phyloP scores from a whole-genome alignment of 2,113 vertebrate species.

The Bos javanicus region DNA sequence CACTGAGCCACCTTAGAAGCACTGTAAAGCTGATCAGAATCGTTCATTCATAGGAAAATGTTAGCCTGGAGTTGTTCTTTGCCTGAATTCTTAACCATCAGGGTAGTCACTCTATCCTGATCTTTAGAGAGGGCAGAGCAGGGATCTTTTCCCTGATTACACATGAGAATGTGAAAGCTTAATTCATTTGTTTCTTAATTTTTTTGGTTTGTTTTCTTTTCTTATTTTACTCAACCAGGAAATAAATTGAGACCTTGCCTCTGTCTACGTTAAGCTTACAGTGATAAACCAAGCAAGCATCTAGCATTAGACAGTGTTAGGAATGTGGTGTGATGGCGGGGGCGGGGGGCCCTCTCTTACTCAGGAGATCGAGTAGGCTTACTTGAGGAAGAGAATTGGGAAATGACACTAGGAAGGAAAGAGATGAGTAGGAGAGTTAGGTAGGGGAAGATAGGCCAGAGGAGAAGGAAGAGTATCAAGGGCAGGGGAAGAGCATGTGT shows the following conservation, averaged over 20 bases:
- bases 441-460: not conserved
- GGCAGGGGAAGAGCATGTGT: not conserved
- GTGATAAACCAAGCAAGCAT: not conserved
- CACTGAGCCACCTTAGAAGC: not conserved
- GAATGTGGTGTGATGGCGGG: rapidly evolving
- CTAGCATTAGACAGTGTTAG: not conserved
- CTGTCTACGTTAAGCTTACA: not conserved
- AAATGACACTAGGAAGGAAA: not conserved
- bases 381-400: not conserved
- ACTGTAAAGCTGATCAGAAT: not conserved
- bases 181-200: not conserved
- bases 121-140: not conserved
- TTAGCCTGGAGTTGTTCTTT: not conserved
- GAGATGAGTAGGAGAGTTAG: too few species aligned
- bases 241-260: not conserved
- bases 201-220: not conserved
- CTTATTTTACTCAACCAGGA: not conserved
- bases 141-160: not conserved
- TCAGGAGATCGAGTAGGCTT: not conserved
- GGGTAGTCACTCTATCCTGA: not conserved
- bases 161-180: not conserved
- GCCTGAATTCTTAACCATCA: not conserved
- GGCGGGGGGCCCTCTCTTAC: not conserved
- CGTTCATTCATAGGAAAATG: not conserved
- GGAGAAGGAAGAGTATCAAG: rapidly evolving